phyloP scores from a whole-genome alignment of 2,888 invertebrate species.

The Carcina quercana region DNA sequence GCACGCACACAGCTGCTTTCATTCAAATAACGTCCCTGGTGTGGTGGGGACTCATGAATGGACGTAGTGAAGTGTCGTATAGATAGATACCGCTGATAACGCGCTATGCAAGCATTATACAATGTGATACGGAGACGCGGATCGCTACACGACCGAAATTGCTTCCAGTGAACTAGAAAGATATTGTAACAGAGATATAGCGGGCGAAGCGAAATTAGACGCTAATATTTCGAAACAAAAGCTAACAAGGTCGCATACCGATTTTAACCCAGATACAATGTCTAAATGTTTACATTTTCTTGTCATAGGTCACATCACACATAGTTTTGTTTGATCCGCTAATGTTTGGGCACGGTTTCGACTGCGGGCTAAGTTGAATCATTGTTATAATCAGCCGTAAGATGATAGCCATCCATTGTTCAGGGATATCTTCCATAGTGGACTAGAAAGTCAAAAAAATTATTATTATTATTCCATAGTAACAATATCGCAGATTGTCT shows the following conservation, averaged over 20 bases:
- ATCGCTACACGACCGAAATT: conserved; percentile 23
- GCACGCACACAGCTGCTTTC: conserved; percentile 50
- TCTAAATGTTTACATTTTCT: conserved; percentile 18
- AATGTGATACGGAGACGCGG: conserved; percentile 34
- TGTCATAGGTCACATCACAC: conserved; percentile 1
- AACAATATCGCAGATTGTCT: no score
- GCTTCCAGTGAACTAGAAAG: conserved; percentile 25
- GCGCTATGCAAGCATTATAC: conserved; percentile 49
- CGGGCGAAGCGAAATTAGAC: conserved; percentile 31
- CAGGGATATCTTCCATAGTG: no score
- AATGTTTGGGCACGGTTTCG: no score
- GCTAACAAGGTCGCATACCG: conserved; percentile 21
- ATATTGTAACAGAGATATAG: conserved; percentile 11
- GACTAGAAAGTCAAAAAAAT: no score
- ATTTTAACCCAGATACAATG: conserved; percentile 23
- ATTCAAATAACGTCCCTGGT: conserved; percentile 43
- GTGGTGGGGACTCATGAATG: conserved; percentile 69
- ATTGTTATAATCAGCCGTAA: no score
- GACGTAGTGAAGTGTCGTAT: conserved; percentile 63
- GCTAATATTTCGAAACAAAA: conserved; percentile 19
- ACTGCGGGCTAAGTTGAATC: no score
- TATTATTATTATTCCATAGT: no score
- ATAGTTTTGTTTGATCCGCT: no score
- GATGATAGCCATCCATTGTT: no score
- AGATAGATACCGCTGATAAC: conserved; percentile 65